These are phyloP conservation scores for Stratiolaelaps scimitus DNA, from an alignment of 1,140 invertebrate genomes.

Conservation along the genomic window DNA sequence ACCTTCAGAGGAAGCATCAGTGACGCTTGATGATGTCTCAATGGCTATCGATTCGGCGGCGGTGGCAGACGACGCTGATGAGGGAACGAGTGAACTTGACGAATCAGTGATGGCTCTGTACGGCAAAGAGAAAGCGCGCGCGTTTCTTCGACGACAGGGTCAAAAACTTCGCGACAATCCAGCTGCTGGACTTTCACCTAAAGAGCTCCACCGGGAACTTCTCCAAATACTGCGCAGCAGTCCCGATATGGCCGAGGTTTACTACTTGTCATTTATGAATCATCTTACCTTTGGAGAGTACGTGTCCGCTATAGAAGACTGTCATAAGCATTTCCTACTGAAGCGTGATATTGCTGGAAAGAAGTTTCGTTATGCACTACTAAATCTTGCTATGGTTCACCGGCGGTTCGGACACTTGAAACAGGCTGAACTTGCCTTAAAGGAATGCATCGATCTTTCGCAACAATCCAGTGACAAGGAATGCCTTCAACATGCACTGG, in stretches of 20 bases:
- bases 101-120: neutral
- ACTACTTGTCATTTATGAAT: constrained; percentile 20
- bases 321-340: constrained; percentile 22
- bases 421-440: constrained; percentile 19
- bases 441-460: constrained; percentile 22
- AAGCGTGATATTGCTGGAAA: constrained; percentile 13
- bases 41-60: no score
- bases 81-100: no score
- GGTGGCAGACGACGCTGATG: no score
- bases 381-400: constrained; percentile 14
- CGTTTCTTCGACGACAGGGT: neutral
- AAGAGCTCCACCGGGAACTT: constrained; percentile 2
- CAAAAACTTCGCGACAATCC: constrained; percentile 2
- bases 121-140: constrained; percentile 10
- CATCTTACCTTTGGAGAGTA: constrained; percentile 10
- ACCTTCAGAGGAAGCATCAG: no score
- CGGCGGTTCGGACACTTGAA: constrained; percentile 6
- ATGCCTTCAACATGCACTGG: constrained; percentile 10
- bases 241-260: constrained; percentile 15
- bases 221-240: constrained; percentile 12
- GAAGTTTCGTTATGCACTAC: constrained; percentile 14
- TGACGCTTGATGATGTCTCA: no score
- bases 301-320: constrained; percentile 15
- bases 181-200: constrained; percentile 1
- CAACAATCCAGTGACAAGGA: constrained; percentile 14